These are phyloP conservation scores for Orthosia gothica DNA, from an alignment of 2,888 invertebrate genomes.

Conservation along the genomic window DNA sequence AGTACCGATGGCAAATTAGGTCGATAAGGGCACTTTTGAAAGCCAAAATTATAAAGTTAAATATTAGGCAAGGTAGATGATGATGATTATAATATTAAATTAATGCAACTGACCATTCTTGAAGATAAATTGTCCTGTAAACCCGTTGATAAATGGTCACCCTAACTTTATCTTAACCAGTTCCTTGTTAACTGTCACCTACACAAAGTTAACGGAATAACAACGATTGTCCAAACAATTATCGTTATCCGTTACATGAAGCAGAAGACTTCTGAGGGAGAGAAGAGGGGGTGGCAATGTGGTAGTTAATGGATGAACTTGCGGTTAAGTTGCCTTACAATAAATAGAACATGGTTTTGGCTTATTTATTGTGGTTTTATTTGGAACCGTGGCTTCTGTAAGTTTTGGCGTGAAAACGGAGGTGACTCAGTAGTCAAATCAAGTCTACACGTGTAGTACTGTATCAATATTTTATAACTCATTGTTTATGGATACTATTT, in stretches of 20 bases:
- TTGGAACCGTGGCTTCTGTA: neutral
- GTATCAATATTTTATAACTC: too few species aligned
- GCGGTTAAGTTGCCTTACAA: constrained; percentile 35
- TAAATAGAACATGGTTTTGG: constrained; percentile 25
- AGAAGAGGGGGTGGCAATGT: neutral
- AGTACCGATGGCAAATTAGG: too few species aligned
- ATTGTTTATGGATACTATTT: too few species aligned
- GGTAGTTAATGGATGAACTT: constrained; percentile 56
- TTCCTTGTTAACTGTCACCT: constrained; percentile 60
- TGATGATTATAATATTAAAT: too few species aligned
- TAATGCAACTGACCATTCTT: too few species aligned
- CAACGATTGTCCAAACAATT: constrained; percentile 69
- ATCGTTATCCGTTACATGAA: constrained; percentile 64
- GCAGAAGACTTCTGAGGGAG: constrained; percentile 54
- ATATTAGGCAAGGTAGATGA: too few species aligned
- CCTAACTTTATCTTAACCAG: constrained; percentile 47
- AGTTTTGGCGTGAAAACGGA: neutral
- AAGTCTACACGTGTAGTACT: too few species aligned
- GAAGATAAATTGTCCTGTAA: neutral
- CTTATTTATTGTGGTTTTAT: constrained; percentile 25
- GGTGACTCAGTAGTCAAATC: too few species aligned
- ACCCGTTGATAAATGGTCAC: neutral
- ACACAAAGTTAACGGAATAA: constrained; percentile 61
- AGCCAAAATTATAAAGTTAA: too few species aligned
- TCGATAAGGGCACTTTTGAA: too few species aligned